Evolutionary conservation across 2,888 invertebrate genomes (phyloP).

Genomic region (Auanema sp.): DNA sequence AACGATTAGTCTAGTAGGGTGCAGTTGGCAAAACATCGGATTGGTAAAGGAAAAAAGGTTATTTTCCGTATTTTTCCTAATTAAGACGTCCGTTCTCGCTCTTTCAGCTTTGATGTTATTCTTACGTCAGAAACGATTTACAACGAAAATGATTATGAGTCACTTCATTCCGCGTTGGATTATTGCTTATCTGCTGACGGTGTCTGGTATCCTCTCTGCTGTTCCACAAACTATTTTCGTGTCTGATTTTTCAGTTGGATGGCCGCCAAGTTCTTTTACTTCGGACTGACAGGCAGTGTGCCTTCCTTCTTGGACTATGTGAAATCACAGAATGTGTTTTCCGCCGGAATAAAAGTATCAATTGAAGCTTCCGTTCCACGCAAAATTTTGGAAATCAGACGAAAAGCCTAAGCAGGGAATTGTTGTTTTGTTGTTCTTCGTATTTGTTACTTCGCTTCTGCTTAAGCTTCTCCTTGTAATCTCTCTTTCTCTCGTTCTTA

Average conservation of each 20-base stretch:
- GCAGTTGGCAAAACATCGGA: constrained; percentile 14
- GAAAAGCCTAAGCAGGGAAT: constrained; percentile 7
- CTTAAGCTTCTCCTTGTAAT: background rate
- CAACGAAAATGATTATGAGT: constrained; percentile 78
- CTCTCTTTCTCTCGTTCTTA: background rate
- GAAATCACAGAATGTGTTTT: constrained; percentile 25
- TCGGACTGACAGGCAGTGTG: constrained; percentile 88
- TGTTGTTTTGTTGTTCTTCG: no score
- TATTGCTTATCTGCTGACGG: constrained; percentile 72
- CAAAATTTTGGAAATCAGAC: constrained; percentile 28
- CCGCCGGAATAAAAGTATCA: constrained; percentile 17
- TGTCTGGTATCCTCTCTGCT: constrained; percentile 64
- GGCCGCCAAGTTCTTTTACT: constrained; percentile 89
- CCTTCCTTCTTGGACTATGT: constrained; percentile 76
- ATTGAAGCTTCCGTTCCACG: constrained; percentile 32
- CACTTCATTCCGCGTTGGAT: constrained; percentile 74
- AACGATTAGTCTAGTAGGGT: constrained; percentile 11
- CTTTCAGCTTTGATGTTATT: constrained; percentile 78
- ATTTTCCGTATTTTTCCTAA: background rate
- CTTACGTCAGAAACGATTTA: constrained; percentile 88
- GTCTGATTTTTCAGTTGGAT: constrained; percentile 69
- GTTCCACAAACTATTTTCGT: background rate
- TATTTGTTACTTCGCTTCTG: no score
- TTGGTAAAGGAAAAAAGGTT: constrained; percentile 3
- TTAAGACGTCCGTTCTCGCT: background rate